These are phyloP conservation scores for Polypedilum vanderplanki DNA, from an alignment of 1,140 invertebrate genomes.

Conservation along the genomic window DNA sequence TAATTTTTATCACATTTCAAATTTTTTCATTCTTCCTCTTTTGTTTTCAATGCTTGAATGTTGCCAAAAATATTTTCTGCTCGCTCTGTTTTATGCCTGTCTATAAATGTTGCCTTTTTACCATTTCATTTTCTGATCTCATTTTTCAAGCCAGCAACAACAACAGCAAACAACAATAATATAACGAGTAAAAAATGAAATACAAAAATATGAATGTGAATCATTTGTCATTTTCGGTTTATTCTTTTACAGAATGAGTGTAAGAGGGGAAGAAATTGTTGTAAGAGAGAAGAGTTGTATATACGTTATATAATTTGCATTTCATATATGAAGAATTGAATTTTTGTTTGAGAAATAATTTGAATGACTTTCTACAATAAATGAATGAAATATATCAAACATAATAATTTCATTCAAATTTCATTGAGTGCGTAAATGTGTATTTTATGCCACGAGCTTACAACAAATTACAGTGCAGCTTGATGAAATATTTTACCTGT, in stretches of 20 bases:
- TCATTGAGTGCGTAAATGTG: background rate
- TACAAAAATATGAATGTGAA: conserved; percentile 1
- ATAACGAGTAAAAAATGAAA: background rate
- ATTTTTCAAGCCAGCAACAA: background rate
- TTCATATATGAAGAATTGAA: background rate
- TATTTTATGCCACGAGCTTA: no score
- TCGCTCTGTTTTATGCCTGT: background rate
- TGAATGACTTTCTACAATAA: background rate
- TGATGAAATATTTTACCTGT: no score
- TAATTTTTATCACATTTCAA: conserved; percentile 3
- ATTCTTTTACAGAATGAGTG: background rate
- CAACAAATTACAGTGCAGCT: no score
- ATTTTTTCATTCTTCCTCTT: background rate
- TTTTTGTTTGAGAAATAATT: background rate
- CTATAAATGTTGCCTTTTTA: background rate
- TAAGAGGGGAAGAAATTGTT: background rate
- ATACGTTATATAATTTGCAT: conserved; percentile 14
- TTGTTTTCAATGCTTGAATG: background rate
- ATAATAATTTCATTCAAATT: conserved; percentile 1
- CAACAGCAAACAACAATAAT: background rate
- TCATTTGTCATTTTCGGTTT: conserved; percentile 1
- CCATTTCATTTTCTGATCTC: conserved; percentile 1
- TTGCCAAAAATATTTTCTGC: background rate
- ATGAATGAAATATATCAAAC: conserved; percentile 1
- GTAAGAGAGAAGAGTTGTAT: background rate